A percentile compares a stretch with the other conserved stretches of the same genome.
These are phyloP conservation scores for Mus spretus DNA, from an alignment of 2,797 vertebrate genomes.

Conservation along the genomic window DNA sequence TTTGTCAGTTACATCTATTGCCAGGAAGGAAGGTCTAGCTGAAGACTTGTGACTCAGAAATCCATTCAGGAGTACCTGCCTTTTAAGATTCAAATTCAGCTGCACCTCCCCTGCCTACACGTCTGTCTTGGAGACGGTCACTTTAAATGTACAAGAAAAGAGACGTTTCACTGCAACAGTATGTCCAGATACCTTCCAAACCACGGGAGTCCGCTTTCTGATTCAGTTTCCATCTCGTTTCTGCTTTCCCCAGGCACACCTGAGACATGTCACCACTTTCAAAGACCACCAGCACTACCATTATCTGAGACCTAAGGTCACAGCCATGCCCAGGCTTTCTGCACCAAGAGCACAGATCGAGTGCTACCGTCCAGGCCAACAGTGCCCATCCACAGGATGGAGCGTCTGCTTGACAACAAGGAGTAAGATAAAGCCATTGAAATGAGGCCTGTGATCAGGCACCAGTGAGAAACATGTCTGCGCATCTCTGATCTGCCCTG, in stretches of 20 bases:
- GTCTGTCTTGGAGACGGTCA: constrained; percentile 69
- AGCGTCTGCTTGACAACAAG: constrained; percentile 76
- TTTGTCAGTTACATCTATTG: constrained; percentile 79
- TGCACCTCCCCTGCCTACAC: constrained; percentile 67
- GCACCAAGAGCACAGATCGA: constrained; percentile 77
- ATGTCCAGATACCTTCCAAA: constrained; percentile 83
- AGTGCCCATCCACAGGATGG: constrained; percentile 63
- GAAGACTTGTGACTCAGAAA: constrained; percentile 79
- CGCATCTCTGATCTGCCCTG: neutral
- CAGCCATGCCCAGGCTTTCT: constrained; percentile 71
- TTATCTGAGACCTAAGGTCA: constrained; percentile 80
- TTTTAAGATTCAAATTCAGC: constrained; percentile 87
- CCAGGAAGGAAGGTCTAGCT: constrained; percentile 72
- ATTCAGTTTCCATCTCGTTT: constrained; percentile 76
- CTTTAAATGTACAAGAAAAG: constrained; percentile 84
- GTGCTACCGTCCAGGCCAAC: constrained; percentile 63
- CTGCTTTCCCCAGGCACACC: constrained; percentile 75
- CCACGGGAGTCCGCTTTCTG: constrained; percentile 76
- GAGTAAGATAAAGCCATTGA: constrained; percentile 79
- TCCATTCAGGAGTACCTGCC: constrained; percentile 76
- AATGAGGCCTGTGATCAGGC: neutral
- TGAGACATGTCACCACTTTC: constrained; percentile 75
- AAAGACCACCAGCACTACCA: constrained; percentile 78
- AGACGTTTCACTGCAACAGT: constrained; percentile 69
- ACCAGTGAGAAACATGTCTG: neutral